A percentile compares a stretch with the other conserved stretches of the same genome.
Evolutionary conservation across 92 coral and sea anemone species (phyloP).

Genomic region (Umimayanthus kanabou): DNA sequence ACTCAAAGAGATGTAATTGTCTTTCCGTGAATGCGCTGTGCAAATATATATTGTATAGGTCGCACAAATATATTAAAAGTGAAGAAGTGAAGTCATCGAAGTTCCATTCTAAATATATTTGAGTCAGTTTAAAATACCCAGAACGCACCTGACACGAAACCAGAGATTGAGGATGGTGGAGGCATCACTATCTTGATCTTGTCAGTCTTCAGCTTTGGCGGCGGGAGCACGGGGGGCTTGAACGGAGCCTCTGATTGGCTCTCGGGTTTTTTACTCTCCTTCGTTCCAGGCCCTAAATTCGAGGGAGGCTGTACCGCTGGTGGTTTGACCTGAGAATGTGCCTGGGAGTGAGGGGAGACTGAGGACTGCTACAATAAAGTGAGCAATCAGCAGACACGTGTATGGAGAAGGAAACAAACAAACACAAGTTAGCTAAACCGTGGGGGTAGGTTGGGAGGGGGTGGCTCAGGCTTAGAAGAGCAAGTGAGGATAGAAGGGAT

Average conservation of each 20-base stretch:
- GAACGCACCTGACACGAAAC: conserved; percentile 5
- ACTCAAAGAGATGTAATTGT: too few relatives aligned
- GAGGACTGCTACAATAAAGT: conserved; percentile 85
- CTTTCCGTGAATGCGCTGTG: too few relatives aligned
- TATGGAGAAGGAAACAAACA: conserved; percentile 65
- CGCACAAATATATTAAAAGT: too few relatives aligned
- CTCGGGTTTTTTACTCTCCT: conserved; percentile 11
- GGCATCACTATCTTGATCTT: conserved; percentile 48
- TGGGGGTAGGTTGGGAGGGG: background rate
- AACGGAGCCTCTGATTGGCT: background rate
- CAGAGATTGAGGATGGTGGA: conserved; percentile 13
- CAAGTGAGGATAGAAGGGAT: too few relatives aligned
- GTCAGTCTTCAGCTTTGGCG: conserved; percentile 14
- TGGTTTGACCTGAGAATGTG: conserved; percentile 39
- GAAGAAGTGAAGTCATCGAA: too few relatives aligned
- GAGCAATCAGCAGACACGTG: conserved; percentile 83
- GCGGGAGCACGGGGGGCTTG: conserved; percentile 34
- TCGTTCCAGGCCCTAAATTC: conserved; percentile 38
- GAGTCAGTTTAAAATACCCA: conserved; percentile 25
- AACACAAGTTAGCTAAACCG: conserved; percentile 38
- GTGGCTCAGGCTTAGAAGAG: too few relatives aligned
- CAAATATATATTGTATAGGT: too few relatives aligned
- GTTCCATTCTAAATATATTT: too few relatives aligned
- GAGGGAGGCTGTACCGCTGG: conserved; percentile 37
- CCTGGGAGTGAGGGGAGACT: conserved; percentile 65